Evolutionary conservation across 1,140 invertebrate genomes (phyloP).

Genomic region (Pissodes strobi): DNA sequence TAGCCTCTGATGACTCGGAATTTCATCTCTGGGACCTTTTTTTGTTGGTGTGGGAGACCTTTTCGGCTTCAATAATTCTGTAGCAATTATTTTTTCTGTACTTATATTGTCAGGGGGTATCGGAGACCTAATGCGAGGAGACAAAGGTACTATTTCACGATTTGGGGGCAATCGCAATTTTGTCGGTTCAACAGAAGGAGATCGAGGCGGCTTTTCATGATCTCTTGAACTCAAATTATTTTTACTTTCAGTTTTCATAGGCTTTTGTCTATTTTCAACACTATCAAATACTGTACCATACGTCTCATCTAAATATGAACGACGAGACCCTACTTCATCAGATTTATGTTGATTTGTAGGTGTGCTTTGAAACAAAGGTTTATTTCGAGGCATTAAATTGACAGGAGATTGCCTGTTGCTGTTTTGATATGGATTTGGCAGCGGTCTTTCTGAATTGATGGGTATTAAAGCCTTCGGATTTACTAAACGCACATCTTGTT

Average conservation of each 20-base stretch:
- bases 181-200: conserved; percentile 41
- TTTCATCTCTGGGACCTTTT: conserved; percentile 5
- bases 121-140: conserved; percentile 51
- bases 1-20: conserved; percentile 26
- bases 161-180: conserved; percentile 51
- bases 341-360: background rate
- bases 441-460: conserved; percentile 50
- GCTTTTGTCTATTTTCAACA: conserved; percentile 18
- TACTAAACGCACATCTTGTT: conserved; percentile 46
- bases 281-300: conserved; percentile 50
- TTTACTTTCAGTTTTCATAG: background rate
- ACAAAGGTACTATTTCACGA: conserved; percentile 48
- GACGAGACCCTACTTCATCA: background rate
- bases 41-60: conserved; percentile 36
- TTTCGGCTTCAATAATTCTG: conserved; percentile 47
- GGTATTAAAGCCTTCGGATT: conserved; percentile 53
- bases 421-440: conserved; percentile 51
- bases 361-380: conserved; percentile 10
- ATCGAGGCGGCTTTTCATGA: conserved; percentile 21
- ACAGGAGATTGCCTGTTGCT: conserved; percentile 1
- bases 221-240: conserved; percentile 6
- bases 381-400: conserved; percentile 24
- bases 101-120: conserved; percentile 48
- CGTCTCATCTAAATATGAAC: conserved; percentile 35
- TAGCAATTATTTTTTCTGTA: conserved; percentile 53